Conservation (phyloP, 2,888 invertebrate species). For the Petrophora chlorosata region DNA sequence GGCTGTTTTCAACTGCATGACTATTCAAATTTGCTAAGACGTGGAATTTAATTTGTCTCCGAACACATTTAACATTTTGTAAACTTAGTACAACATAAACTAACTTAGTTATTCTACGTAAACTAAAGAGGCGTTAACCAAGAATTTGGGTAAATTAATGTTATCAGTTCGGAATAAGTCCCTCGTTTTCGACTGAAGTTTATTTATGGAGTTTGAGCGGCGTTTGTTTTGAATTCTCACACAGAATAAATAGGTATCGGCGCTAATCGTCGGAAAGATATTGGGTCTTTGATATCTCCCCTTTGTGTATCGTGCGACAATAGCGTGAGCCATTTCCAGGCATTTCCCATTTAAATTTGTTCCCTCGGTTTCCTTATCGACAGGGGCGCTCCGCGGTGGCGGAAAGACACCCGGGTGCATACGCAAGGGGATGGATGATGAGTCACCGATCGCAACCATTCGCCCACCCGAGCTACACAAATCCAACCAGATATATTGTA, state of each 20-base stretch:
- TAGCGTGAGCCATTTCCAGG: slow-evolving; percentile 78
- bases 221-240: slow-evolving; percentile 71
- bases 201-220: slow-evolving; percentile 40
- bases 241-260: slow-evolving; percentile 72
- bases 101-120: slow-evolving; percentile 12
- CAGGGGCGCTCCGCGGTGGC: slow-evolving; percentile 43
- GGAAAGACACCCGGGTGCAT: slow-evolving; percentile 47
- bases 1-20: slow-evolving; percentile 2
- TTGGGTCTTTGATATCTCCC: slow-evolving; percentile 68
- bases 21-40: background rate
- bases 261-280: slow-evolving; percentile 70
- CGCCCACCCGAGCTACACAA: slow-evolving; percentile 6
- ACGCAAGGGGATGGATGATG: slow-evolving; percentile 45
- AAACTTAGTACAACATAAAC: slow-evolving; percentile 10
- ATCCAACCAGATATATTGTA: slow-evolving; percentile 1
- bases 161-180: slow-evolving; percentile 35
- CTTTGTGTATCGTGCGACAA: slow-evolving; percentile 70
- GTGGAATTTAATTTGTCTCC: slow-evolving; percentile 12
- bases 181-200: slow-evolving; percentile 36
- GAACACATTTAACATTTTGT: slow-evolving; percentile 15
- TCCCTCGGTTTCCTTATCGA: slow-evolving; percentile 73
- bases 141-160: slow-evolving; percentile 28
- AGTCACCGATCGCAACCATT: slow-evolving; percentile 44
- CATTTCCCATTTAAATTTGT: slow-evolving; percentile 78
- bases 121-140: slow-evolving; percentile 21